Evolutionary conservation across 2,888 invertebrate species (phyloP).

Genomic region (Ornithoptera priamus): DNA sequence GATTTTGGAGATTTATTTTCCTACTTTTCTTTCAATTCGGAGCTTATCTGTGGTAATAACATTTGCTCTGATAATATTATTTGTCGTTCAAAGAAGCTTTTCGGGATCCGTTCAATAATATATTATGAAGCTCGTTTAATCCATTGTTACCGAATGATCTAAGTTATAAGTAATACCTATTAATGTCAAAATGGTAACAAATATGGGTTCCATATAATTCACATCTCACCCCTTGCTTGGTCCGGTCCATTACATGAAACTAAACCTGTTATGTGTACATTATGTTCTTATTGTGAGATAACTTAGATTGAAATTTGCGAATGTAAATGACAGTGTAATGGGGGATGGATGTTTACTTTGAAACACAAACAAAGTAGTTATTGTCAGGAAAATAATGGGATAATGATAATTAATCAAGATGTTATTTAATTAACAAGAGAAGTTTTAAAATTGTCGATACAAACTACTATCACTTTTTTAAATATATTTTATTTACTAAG

Average conservation of each 20-base stretch:
- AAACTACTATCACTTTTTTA: too few species aligned
- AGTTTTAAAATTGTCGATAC: background rate
- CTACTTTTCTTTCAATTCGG: conserved; percentile 17
- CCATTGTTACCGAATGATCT: conserved; percentile 27
- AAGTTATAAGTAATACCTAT: conserved; percentile 18
- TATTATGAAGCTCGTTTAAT: conserved; percentile 25
- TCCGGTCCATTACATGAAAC: conserved; percentile 19
- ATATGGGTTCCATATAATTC: conserved; percentile 4
- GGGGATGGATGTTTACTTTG: conserved; percentile 11
- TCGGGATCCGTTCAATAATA: conserved; percentile 20
- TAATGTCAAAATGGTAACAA: conserved; percentile 13
- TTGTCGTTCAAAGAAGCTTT: conserved; percentile 29
- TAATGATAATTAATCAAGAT: background rate
- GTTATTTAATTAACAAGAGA: background rate
- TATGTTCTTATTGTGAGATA: conserved; percentile 22
- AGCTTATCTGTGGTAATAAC: conserved; percentile 28
- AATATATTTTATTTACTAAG: too few species aligned
- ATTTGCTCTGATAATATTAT: conserved; percentile 24
- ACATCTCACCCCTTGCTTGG: conserved; percentile 2
- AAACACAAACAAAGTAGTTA: conserved; percentile 8
- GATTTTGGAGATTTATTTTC: conserved; percentile 20
- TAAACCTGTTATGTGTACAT: conserved; percentile 13
- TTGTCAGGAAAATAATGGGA: background rate
- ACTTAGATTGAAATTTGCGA: conserved; percentile 24
- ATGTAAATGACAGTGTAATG: conserved; percentile 25